Base-by-base conservation (phyloP, 2,113 vertebrate genomes). In the Rhineura floridana region DNA sequence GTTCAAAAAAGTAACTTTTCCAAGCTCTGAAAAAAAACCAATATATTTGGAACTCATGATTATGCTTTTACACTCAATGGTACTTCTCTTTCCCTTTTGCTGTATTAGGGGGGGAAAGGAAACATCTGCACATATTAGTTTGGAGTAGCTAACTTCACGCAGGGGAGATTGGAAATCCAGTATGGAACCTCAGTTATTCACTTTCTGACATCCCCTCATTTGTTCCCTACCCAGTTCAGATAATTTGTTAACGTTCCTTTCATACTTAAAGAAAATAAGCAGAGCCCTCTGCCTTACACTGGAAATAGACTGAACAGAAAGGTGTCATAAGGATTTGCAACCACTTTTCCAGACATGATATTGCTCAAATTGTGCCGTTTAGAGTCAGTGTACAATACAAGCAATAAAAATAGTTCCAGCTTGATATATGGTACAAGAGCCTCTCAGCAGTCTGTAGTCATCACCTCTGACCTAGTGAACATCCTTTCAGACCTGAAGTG, bases 391-490 rank as follows among this genome's bases (percentile, higher is more conserved):
- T 28, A n/a, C 81, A 87, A 50, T 94, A 83, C 87, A 85, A 88
- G 73, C 89, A 72, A 86, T 59, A 84, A 89, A 91, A 88, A 84
- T 6, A 86, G 88, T 94, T 88, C 89, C 86, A 86, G 87, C 86
- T 70, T 93, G 87, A 94, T 87, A 94, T 93, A 95, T 73, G 87
- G 83, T 82, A 55, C 83, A 81, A 89, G 91, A 92, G 90, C 92
- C 92, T 92, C 84, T 67, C 28, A 78, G 90, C 91, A 92, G 91
- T 94, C 89, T 91, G 48, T 89, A 93, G 83, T 83, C 89, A 36
- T 91, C 93, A 94, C 91, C 88, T 67, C 90, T 95, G 95, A 95
- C 91, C 91, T 89, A 92, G 89, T 39, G 79, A 86, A 89, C 82
- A 85, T 95, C 94, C 88, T 90, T 92, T 92, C 76, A 86, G 93